Evolutionary conservation across 2,797 vertebrate genomes (phyloP).

Genomic region (Sebastes variabilis): DNA sequence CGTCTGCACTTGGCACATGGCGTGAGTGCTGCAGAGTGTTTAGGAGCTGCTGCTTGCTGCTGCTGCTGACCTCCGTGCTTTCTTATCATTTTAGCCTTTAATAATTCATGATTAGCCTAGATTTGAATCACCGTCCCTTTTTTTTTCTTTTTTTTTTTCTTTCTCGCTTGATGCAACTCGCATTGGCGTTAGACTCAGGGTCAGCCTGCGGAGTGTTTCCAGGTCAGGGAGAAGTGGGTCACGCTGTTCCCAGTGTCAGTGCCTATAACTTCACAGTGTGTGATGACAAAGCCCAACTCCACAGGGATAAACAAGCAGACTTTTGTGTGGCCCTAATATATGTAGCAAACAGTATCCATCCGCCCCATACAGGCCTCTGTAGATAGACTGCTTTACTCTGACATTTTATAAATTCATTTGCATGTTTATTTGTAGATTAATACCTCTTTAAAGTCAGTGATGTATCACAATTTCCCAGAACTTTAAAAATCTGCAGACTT

Average conservation of each 20-base stretch:
- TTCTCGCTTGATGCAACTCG: constrained; percentile 47
- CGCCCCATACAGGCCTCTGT: background rate
- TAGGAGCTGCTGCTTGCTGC: constrained; percentile 22
- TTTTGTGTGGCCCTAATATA: constrained; percentile 54
- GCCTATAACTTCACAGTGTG: constrained; percentile 72
- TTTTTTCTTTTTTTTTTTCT: constrained; percentile 7
- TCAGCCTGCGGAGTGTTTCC: constrained; percentile 76
- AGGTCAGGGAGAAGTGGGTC: constrained; percentile 83
- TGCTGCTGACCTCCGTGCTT: constrained; percentile 40
- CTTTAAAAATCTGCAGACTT: background rate
- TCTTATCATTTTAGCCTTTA: constrained; percentile 56
- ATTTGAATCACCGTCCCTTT: constrained; percentile 40
- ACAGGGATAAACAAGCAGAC: constrained; percentile 62
- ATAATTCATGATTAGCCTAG: constrained; percentile 68
- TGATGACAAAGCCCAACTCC: constrained; percentile 71
- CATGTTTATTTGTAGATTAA: constrained; percentile 29
- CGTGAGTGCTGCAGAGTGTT: constrained; percentile 28
- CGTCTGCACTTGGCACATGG: constrained; percentile 15
- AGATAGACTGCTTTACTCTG: background rate
- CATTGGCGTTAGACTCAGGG: constrained; percentile 51
- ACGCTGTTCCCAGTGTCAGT: constrained; percentile 80
- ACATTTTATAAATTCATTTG: constrained; percentile 15
- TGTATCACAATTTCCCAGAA: background rate
- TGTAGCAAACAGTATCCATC: constrained; percentile 10
- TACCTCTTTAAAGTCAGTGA: constrained; percentile 25